phyloP scores from a whole-genome alignment of 1,140 invertebrate species.

The Panagrolaimus sp. region DNA sequence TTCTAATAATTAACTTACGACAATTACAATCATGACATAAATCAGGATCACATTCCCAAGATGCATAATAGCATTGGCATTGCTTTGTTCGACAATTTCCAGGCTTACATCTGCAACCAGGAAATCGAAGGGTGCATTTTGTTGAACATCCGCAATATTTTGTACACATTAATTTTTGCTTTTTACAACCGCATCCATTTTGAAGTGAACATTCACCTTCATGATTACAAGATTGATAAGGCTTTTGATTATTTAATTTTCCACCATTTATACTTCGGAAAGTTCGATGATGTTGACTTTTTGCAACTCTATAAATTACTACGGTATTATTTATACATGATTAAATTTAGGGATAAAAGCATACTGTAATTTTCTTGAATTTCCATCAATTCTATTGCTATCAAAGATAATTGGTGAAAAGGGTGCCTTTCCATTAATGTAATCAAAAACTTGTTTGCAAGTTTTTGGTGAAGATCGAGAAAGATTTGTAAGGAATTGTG shows the following conservation, averaged over 20 bases:
- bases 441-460: constrained; percentile 9
- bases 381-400: background rate
- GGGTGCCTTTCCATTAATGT: background rate
- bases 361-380: background rate
- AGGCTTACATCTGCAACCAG: constrained; percentile 92
- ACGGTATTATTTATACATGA: background rate
- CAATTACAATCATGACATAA: constrained; percentile 93
- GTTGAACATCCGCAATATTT: constrained; percentile 48
- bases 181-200: constrained; percentile 34
- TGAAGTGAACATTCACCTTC: constrained; percentile 40
- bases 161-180: constrained; percentile 48
- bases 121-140: constrained; percentile 67
- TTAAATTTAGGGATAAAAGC: background rate
- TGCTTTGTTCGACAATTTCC: constrained; percentile 86
- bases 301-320: background rate
- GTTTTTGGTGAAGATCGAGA: background rate
- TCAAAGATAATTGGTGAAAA: background rate
- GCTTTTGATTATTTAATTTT: constrained; percentile 40
- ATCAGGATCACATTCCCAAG: constrained; percentile 96
- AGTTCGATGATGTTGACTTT: constrained; percentile 25
- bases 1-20: constrained; percentile 37
- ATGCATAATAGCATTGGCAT: constrained; percentile 93
- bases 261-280: constrained; percentile 46
- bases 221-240: constrained; percentile 46
- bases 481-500: background rate